phyloP scores from a whole-genome alignment of 2,113 vertebrate species.

The Pelvicachromis taeniatus region DNA sequence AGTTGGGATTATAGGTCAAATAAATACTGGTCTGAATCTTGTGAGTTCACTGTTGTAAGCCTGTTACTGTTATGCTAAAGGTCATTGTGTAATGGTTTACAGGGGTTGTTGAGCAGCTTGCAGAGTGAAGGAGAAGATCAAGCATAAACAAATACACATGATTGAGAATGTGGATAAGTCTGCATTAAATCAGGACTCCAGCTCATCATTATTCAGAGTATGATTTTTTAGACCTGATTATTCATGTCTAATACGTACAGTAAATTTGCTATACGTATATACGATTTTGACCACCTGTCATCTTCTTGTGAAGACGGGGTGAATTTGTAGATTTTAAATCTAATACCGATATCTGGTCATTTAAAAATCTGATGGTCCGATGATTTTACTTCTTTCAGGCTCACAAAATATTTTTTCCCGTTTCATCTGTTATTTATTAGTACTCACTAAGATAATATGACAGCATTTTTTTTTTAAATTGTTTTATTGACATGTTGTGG shows the following conservation, averaged over 20 bases:
- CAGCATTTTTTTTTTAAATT: too few species aligned
- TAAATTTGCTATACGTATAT: not conserved
- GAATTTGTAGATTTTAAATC: too few species aligned
- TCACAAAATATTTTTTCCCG: not conserved
- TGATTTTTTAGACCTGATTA: not conserved
- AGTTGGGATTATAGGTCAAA: not conserved
- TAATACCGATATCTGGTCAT: not conserved
- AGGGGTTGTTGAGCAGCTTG: not conserved
- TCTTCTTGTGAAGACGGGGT: too few species aligned
- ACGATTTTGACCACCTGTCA: too few species aligned
- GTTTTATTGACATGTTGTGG: not conserved
- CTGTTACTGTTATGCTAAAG: not conserved
- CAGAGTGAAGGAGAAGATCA: not conserved
- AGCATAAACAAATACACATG: not conserved
- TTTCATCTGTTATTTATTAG: not conserved
- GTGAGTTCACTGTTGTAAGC: not conserved
- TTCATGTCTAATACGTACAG: not conserved
- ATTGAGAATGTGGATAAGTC: not conserved
- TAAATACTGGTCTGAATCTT: not conserved
- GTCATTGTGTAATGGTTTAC: not conserved
- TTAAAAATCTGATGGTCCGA: not conserved
- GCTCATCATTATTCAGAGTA: too few species aligned
- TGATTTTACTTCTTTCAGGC: not conserved
- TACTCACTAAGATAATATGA: not conserved
- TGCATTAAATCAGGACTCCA: not conserved